These are phyloP conservation scores for Quadroppia sp. DNA, from an alignment of 2,888 invertebrate species.

Conservation along the genomic window DNA sequence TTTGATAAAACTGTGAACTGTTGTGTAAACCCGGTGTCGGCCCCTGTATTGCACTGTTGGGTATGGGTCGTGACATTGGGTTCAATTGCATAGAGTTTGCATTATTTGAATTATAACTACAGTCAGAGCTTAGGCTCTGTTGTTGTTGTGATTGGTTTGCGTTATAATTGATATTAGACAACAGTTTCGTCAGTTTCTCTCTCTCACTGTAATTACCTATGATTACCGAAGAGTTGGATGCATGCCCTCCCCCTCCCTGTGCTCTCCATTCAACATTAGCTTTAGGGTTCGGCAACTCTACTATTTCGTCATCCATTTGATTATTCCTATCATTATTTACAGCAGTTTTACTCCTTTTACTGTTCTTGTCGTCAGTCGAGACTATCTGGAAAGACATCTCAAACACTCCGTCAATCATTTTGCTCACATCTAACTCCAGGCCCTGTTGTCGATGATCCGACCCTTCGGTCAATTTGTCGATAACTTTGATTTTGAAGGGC, in stretches of 20 bases:
- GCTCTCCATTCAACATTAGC: not conserved
- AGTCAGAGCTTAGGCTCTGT: not conserved
- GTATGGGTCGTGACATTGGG: not conserved
- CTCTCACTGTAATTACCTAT: not conserved
- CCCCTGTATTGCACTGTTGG: not conserved
- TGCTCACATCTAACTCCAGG: not conserved
- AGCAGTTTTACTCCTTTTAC: not conserved
- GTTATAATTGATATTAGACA: not conserved
- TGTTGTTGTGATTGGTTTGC: too few species aligned
- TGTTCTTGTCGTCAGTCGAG: not conserved
- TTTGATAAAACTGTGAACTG: not conserved
- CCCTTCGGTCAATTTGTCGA: not conserved
- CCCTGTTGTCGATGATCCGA: not conserved
- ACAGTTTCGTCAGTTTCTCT: not conserved
- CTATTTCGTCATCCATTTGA: not conserved
- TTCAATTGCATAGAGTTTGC: not conserved
- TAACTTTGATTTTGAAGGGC: constrained; percentile 8
- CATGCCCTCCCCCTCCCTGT: too few species aligned
- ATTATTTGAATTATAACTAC: constrained; percentile 4
- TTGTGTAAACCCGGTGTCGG: constrained; percentile 1
- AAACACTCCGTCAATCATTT: constrained; percentile 24
- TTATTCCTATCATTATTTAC: not conserved
- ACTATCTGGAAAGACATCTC: not conserved
- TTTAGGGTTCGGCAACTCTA: not conserved
- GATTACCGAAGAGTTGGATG: not conserved